Conservation (phyloP, 2,113 vertebrate genomes). For the Muntiacus reevesi region DNA sequence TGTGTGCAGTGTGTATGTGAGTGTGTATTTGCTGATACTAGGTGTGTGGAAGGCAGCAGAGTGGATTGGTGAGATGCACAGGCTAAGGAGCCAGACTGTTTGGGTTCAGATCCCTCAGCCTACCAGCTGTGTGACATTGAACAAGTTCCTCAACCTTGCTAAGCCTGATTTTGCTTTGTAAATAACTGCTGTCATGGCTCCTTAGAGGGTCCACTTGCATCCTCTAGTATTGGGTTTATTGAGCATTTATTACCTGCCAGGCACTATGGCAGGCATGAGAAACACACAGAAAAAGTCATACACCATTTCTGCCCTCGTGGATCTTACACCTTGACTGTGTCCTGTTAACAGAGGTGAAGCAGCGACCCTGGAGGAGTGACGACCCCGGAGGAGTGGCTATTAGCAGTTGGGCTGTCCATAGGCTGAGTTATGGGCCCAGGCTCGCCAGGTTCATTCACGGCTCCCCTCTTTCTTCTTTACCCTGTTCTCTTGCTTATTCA, state of each 20-base stretch:
- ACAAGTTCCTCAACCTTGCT: neutral
- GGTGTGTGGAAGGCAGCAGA: neutral
- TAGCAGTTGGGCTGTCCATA: neutral
- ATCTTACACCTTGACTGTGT: too few relatives aligned
- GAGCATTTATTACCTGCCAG: neutral
- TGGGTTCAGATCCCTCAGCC: neutral
- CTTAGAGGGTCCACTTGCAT: neutral
- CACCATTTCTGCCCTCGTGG: neutral
- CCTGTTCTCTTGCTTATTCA: slow-evolving; percentile 28
- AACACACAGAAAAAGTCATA: neutral
- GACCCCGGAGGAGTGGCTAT: neutral
- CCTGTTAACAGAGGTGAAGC: neutral
- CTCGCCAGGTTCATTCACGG: neutral
- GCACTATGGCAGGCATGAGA: neutral
- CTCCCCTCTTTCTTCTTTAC: neutral
- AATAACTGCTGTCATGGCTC: neutral
- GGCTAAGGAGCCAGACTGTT: neutral
- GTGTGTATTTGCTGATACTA: neutral
- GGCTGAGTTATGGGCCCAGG: neutral
- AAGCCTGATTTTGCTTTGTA: neutral
- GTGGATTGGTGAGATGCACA: neutral
- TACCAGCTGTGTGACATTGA: neutral
- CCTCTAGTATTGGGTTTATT: neutral
- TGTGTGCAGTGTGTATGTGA: neutral
- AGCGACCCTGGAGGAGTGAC: neutral